phyloP scores from a whole-genome alignment of 2,113 vertebrate genomes.

The Lepisosteus oculatus region DNA sequence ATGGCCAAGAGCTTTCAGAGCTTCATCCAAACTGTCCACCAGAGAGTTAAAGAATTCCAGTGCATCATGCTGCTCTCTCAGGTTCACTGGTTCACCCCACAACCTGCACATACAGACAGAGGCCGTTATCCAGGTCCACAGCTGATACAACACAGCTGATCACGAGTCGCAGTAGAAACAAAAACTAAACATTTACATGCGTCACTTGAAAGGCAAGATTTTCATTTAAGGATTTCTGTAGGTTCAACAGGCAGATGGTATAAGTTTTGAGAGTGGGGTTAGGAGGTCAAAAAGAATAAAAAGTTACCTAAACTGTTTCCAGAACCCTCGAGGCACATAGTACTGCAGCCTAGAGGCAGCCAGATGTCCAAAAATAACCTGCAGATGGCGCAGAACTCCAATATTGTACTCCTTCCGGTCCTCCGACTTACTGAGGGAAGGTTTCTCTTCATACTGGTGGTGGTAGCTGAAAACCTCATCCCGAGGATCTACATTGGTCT shows the following conservation, averaged over 20 bases:
- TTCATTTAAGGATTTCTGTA: too few relatives aligned
- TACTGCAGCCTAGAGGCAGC: slow-evolving; percentile 95
- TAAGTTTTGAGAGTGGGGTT: too few relatives aligned
- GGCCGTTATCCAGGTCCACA: not conserved
- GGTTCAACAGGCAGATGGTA: too few relatives aligned
- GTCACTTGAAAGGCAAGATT: not conserved
- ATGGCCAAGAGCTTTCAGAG: slow-evolving; percentile 95
- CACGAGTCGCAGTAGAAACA: not conserved
- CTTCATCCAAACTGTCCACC: slow-evolving; percentile 98
- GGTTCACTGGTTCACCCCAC: slow-evolving; percentile 97
- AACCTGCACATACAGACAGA: slow-evolving; percentile 66
- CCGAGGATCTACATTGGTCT: slow-evolving; percentile 95
- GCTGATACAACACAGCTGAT: not conserved
- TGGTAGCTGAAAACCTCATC: slow-evolving; percentile 98
- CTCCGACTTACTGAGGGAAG: slow-evolving; percentile 88
- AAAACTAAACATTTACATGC: slow-evolving; percentile 3
- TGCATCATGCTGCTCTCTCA: slow-evolving; percentile 95
- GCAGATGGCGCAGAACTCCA: slow-evolving; percentile 94
- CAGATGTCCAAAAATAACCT: slow-evolving; percentile 97
- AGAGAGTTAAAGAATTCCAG: slow-evolving; percentile 98
- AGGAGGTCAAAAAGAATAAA: not conserved
- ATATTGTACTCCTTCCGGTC: slow-evolving; percentile 99
- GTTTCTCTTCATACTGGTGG: slow-evolving; percentile 96
- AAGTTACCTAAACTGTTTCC: slow-evolving; percentile 94
- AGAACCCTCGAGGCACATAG: slow-evolving; percentile 97